These are phyloP conservation scores for Ochropleura plecta DNA, from an alignment of 2,888 invertebrate genomes.

Conservation along the genomic window DNA sequence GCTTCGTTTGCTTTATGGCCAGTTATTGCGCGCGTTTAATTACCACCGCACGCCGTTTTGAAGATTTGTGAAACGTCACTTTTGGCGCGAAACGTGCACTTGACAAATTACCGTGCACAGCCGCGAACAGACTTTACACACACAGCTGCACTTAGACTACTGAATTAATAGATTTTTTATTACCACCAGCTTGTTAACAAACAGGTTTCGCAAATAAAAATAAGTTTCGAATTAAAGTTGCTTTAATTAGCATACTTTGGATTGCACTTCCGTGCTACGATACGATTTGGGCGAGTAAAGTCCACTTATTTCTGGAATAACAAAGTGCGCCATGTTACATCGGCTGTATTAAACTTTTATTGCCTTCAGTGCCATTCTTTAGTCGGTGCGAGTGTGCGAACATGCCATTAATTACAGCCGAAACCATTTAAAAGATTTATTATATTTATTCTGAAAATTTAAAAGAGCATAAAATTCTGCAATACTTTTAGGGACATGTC, in stretches of 20 bases:
- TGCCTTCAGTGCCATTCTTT: conserved; percentile 83
- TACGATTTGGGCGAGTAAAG: conserved; percentile 71
- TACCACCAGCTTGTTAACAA: conserved; percentile 58
- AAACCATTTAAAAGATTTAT: conserved; percentile 88
- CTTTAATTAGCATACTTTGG: conserved; percentile 77
- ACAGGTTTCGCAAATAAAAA: conserved; percentile 63
- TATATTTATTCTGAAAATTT: conserved; percentile 82
- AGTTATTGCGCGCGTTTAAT: conserved; percentile 88
- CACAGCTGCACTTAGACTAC: conserved; percentile 62
- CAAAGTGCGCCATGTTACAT: conserved; percentile 81
- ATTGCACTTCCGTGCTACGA: conserved; percentile 77
- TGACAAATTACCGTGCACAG: conserved; percentile 78
- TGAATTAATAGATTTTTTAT: conserved; percentile 64
- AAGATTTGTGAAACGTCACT: conserved; percentile 87
- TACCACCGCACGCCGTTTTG: conserved; percentile 83
- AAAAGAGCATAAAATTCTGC: conserved; percentile 73
- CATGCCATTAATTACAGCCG: conserved; percentile 85
- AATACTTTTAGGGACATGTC: conserved; percentile 67
- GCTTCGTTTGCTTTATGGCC: conserved; percentile 86
- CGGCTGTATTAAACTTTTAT: conserved; percentile 86
- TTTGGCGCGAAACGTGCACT: conserved; percentile 83
- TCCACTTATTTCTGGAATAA: conserved; percentile 79
- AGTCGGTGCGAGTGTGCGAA: conserved; percentile 82
- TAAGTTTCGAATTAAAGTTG: conserved; percentile 68
- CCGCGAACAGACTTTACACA: conserved; percentile 54